phyloP scores from a whole-genome alignment of 35 echinoderm and acorn worm genomes.

The Ophioderma brevispina region DNA sequence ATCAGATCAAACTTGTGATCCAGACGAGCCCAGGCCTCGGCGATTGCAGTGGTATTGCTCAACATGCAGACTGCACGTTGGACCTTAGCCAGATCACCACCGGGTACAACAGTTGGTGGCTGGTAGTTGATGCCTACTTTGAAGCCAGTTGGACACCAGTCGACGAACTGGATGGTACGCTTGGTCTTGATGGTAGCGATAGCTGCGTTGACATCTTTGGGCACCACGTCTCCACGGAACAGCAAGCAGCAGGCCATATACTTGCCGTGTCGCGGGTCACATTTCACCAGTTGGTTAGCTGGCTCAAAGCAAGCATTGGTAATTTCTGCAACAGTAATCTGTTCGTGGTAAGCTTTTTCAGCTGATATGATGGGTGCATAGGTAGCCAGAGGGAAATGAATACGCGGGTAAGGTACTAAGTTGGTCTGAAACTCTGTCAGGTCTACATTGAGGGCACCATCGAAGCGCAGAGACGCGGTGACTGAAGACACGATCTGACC shows the following conservation, averaged over 20 bases:
- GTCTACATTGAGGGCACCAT: too few species aligned
- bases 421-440: too few species aligned
- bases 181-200: conserved; percentile 73
- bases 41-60: conserved; percentile 66
- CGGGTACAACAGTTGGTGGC: conserved; percentile 56
- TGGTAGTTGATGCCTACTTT: conserved; percentile 78
- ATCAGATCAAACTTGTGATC: conserved; percentile 79
- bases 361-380: too few species aligned
- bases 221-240: conserved; percentile 72
- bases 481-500: too few species aligned
- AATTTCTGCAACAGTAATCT: conserved; percentile 44
- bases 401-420: too few species aligned
- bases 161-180: conserved; percentile 68
- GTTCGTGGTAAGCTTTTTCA: too few species aligned
- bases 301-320: conserved; percentile 64
- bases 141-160: conserved; percentile 77
- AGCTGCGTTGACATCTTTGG: conserved; percentile 74
- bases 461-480: too few species aligned
- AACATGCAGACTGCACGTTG: conserved; percentile 69
- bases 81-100: conserved; percentile 53
- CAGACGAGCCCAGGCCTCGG: conserved; percentile 73
- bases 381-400: too few species aligned
- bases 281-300: conserved; percentile 61
- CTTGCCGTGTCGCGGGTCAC: conserved; percentile 67
- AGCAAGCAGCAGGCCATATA: conserved; percentile 78